phyloP scores from a whole-genome alignment of 2,797 vertebrate species.

The Melanotaenia pygmaea region DNA sequence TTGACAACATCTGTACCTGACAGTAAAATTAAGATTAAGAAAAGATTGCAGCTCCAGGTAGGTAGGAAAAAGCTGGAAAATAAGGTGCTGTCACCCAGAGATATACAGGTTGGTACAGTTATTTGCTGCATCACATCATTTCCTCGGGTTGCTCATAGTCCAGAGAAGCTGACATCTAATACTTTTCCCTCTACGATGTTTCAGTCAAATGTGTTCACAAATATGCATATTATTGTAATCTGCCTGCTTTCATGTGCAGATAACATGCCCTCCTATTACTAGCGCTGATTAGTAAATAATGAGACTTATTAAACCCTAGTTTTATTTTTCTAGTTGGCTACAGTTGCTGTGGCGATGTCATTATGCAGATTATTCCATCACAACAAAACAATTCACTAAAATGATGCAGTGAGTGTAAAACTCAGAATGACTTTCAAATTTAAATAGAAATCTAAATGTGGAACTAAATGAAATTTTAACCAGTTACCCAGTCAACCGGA shows the following conservation, averaged over 20 bases:
- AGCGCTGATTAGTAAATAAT: neutral
- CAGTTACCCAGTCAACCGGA: too few species aligned
- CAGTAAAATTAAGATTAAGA: neutral
- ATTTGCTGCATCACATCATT: neutral
- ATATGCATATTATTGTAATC: neutral
- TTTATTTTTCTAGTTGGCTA: neutral
- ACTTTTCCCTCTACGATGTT: neutral
- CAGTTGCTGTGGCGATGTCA: neutral
- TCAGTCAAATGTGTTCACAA: neutral
- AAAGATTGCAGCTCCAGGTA: neutral
- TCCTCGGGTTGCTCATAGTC: neutral
- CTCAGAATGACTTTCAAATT: neutral
- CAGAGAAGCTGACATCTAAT: neutral
- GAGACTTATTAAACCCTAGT: neutral
- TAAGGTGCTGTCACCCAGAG: neutral
- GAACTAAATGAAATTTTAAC: neutral
- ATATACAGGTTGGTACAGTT: neutral
- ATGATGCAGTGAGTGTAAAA: neutral
- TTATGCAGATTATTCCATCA: neutral
- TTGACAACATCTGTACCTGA: neutral
- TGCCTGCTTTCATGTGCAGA: neutral
- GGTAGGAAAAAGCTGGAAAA: neutral
- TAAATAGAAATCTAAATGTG: neutral
- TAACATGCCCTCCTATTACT: neutral
- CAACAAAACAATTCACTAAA: neutral